phyloP scores from a whole-genome alignment of 2,888 invertebrate species.

The Metopia argyrocephala region DNA sequence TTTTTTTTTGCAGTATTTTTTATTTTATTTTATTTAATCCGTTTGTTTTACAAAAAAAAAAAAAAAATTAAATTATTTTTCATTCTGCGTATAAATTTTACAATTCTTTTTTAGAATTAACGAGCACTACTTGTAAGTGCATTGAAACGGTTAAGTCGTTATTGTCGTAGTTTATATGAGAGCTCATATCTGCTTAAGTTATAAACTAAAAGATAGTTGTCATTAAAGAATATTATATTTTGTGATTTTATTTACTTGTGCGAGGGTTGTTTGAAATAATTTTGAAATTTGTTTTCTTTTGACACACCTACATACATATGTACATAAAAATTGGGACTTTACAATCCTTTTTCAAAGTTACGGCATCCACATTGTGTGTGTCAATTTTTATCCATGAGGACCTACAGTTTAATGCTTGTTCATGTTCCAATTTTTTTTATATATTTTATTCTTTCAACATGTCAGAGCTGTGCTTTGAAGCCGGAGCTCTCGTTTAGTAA shows the following conservation, averaged over 20 bases:
- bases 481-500: too few relatives aligned
- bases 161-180: neutral
- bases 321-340: neutral
- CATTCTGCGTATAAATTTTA: slow-evolving; percentile 11
- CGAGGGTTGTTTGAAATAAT: neutral
- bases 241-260: slow-evolving; percentile 7
- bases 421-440: too few relatives aligned
- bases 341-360: too few relatives aligned
- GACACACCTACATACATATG: neutral
- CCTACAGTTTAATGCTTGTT: too few relatives aligned
- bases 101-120: neutral
- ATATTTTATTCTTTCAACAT: too few relatives aligned
- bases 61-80: too few relatives aligned
- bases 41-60: slow-evolving; percentile 31
- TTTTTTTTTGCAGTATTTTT: slow-evolving; percentile 15
- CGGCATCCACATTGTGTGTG: too few relatives aligned
- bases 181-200: neutral
- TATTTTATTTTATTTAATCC: neutral
- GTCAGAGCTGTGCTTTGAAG: too few relatives aligned
- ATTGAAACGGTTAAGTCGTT: neutral
- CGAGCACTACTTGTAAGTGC: neutral
- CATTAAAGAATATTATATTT: neutral
- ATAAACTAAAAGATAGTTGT: slow-evolving; percentile 13
- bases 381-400: too few relatives aligned
- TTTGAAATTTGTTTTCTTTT: neutral